phyloP scores from a whole-genome alignment of 2,113 vertebrate species.

The Cardinalis cardinalis region DNA sequence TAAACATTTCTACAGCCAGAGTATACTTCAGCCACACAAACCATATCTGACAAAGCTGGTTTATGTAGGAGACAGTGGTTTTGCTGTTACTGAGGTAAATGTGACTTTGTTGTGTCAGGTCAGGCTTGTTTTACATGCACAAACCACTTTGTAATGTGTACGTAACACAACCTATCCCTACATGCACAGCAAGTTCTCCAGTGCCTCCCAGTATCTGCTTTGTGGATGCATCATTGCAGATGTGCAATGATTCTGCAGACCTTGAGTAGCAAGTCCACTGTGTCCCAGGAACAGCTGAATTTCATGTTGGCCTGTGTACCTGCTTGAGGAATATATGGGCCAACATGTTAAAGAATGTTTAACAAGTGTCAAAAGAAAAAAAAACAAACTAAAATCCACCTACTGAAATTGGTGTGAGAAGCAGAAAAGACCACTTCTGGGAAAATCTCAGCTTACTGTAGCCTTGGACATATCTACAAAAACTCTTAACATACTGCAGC shows the following conservation, averaged over 20 bases:
- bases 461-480: not conserved
- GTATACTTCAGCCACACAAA: not conserved
- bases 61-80: not conserved
- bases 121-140: not conserved
- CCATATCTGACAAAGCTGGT: not conserved
- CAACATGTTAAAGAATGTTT: not conserved
- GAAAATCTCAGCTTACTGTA: not conserved
- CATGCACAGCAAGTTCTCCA: not conserved
- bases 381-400: not conserved
- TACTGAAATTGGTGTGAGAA: not conserved
- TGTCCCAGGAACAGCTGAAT: not conserved
- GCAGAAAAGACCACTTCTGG: not conserved
- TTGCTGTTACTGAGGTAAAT: not conserved
- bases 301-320: not conserved
- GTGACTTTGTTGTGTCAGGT: not conserved
- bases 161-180: not conserved
- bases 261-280: not conserved
- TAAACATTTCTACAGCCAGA: not conserved
- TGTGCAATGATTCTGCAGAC: not conserved
- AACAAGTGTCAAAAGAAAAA: not conserved
- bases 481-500: not conserved
- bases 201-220: not conserved
- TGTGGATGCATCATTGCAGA: not conserved
- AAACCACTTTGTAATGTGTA: not conserved
- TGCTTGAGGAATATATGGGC: not conserved